Base-by-base conservation (phyloP, 2,888 invertebrate genomes). In the Meta bourneti region DNA sequence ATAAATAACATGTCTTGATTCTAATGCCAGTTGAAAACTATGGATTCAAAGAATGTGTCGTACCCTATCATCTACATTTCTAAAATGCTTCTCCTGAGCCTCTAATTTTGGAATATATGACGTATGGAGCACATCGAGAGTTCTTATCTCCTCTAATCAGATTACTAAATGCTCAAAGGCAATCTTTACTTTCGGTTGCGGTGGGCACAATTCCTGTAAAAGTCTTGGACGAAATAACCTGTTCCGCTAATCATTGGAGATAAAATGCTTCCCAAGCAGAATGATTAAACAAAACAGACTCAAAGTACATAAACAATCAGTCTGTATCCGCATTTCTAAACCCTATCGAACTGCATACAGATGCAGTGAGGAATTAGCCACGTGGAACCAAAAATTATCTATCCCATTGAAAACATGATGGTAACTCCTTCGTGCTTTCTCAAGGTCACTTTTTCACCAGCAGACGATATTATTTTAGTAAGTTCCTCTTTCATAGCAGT, bases 351-450 rank as follows among this genome's bases (percentile, higher is more conserved):
- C 52, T 48, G 84, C 84, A 75, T 84, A 75, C 75, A 71, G 71
- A 82, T 72, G 51, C 61, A 0, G 54, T 11, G 19, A 52, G 54
- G 72, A 82, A 19, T 51, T 84, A 84, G 34, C 84, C 84, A 48
- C 84, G 75, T 84, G 84, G 84, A 84, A 84, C 84, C 84, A 52
- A 75, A 84, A 84, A 84, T 84, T 84, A 84, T 84, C 84, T 19
- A 6, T 84, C 52, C 13, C 84, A 72, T 84, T 84, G 84, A 51
- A 74, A 84, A 75, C 74, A 84, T 52, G 72, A 74, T 52, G 83
- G 83, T 72, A 69, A 84, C 84, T 84, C 84, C 84, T 84, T 84
- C 48, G 74, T 52, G 51, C 16, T 61, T 84, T 84, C 61, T 74
- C 75, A 74, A 84, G 75, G 84, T 74, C 61, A 74, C 54, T 74